Evolutionary conservation across 1,140 invertebrate genomes (phyloP).

Genomic region (Piezodorus guildinii): DNA sequence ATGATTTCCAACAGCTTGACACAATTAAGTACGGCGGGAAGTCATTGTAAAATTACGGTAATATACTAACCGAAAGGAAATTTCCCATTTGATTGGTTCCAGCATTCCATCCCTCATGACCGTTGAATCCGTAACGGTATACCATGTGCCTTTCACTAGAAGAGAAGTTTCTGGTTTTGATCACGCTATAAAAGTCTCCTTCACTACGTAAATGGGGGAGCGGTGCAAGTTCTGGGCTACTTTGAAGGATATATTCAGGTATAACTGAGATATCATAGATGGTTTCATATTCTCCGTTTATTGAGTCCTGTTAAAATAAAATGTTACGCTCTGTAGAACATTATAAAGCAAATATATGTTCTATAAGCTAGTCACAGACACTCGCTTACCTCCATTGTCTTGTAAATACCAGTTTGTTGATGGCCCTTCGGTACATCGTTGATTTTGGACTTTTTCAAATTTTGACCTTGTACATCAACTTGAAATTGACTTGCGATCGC

Average conservation of each 20-base stretch:
- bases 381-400: neutral
- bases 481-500: neutral
- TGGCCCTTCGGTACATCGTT: neutral
- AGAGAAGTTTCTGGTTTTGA: constrained; percentile 51
- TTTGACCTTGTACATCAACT: neutral
- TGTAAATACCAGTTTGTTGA: neutral
- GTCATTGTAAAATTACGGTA: neutral
- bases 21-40: neutral
- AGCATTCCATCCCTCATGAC: constrained; percentile 40
- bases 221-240: constrained; percentile 27
- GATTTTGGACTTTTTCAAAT: neutral
- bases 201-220: constrained; percentile 34
- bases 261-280: constrained; percentile 31
- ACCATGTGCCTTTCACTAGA: constrained; percentile 44
- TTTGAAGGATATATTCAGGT: constrained; percentile 24
- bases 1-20: neutral
- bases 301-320: constrained; percentile 27
- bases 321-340: neutral
- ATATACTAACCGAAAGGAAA: constrained; percentile 37
- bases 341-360: neutral
- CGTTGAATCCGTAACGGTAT: constrained; percentile 47
- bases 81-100: constrained; percentile 41
- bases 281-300: constrained; percentile 33
- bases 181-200: constrained; percentile 43
- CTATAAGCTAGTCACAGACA: neutral